These are phyloP conservation scores for Helogale parvula DNA, from an alignment of 2,113 vertebrate species.

Conservation along the genomic window DNA sequence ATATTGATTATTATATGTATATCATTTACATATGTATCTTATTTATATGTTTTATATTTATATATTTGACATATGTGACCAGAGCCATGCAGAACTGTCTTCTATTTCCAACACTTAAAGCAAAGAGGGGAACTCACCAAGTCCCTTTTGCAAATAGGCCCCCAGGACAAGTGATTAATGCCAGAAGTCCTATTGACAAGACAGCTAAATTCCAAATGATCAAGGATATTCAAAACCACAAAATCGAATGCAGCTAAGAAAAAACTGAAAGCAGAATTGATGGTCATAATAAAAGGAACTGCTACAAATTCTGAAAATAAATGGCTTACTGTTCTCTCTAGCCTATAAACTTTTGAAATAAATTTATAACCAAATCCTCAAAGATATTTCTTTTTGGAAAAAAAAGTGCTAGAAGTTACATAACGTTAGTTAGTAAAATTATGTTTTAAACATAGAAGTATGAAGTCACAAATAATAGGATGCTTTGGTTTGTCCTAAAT, in stretches of 20 bases:
- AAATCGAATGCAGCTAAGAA: not conserved
- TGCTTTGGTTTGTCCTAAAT: not conserved
- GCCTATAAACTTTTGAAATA: not conserved
- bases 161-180: not conserved
- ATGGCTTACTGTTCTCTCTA: not conserved
- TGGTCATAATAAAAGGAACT: not conserved
- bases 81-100: not conserved
- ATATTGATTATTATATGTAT: no score
- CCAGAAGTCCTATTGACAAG: not conserved
- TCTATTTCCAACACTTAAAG: not conserved
- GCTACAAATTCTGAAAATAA: not conserved
- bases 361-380: conserved; percentile 20
- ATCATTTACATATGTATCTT: no score
- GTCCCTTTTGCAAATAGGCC: not conserved
- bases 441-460: not conserved
- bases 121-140: not conserved
- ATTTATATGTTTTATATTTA: no score
- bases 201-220: not conserved
- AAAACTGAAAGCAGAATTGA: not conserved
- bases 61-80: not conserved
- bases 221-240: not conserved
- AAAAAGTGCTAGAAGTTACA: not conserved
- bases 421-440: not conserved
- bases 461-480: not conserved
- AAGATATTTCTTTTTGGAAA: not conserved